Evolutionary conservation across 2,888 invertebrate species (phyloP), one percentile per base, ranked within the genome.

Genomic region (Heliconius cydno): DNA sequence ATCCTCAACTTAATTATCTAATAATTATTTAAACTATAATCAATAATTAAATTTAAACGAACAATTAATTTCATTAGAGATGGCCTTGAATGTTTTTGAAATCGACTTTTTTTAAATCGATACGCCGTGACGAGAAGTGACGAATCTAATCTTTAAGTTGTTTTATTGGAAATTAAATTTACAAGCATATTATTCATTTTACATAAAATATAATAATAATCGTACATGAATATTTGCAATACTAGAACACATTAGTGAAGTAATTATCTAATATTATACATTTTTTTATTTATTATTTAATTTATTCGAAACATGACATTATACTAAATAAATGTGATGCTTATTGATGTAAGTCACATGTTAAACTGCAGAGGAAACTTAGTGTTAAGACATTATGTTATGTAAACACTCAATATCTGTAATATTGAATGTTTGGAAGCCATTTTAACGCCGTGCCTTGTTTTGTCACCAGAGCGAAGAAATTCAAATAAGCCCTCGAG

Each of bases 11-110:
- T 65, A 13, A 65, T 65, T 65, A 28, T 30, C 15, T 30, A 65
- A 65, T 7, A 15, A 65, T 63, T 63, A 28, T 28, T 25, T 63
- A 12, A 30, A 15, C 15, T n/a, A 41, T 70, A 25, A 41, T 70
- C 12, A 38, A 60, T 60, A 73, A 57, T 52, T 30, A 4, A 72
- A 22, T 75, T 30, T 41, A 28, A 38, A 65, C 22, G 25, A 41
- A 28, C 38, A 46, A 46, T 38, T 65, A 65, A 75, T 28, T 41
- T 41, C 22, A 60, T 78, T 79, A 79, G 68, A 10, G 67, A 74
- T 78, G 74, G 57, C 67, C 74, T 74, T 78, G 60, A 78, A 60
- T 41, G 38, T 68, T 78, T 68, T 74, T 19, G 25, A 78, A 78
- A 78, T 68, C 68, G 68, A 74, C 60, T 65, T 57, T 34, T 78